phyloP scores from a whole-genome alignment of 2,113 vertebrate species.

The Galemys pyrenaicus region DNA sequence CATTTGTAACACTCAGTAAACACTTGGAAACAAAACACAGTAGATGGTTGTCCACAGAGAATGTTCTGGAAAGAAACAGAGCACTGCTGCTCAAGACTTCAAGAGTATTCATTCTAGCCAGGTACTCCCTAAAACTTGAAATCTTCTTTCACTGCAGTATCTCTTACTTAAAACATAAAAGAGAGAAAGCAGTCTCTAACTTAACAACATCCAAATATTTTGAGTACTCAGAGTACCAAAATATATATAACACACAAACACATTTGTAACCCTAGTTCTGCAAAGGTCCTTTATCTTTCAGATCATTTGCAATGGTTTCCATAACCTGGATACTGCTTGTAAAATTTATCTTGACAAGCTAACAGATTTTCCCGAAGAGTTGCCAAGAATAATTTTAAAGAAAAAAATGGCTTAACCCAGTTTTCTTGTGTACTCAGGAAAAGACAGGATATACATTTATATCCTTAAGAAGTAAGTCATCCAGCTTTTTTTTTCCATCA shows the following conservation, averaged over 20 bases:
- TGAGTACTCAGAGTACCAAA: neutral
- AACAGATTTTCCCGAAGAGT: slow-evolving; percentile 74
- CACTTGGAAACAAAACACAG: neutral
- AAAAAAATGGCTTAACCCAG: slow-evolving; percentile 57
- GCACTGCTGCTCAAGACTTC: neutral
- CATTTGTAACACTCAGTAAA: neutral
- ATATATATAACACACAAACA: slow-evolving; percentile 41
- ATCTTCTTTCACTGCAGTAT: neutral
- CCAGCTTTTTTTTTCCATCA: neutral
- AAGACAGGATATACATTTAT: slow-evolving; percentile 74
- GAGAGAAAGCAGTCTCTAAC: slow-evolving; percentile 26
- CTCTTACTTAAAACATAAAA: slow-evolving; percentile 49
- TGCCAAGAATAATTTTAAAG: slow-evolving; percentile 77
- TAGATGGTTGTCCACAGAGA: neutral
- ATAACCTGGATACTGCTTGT: slow-evolving; percentile 72
- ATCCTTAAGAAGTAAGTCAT: slow-evolving; percentile 53
- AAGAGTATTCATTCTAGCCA: neutral
- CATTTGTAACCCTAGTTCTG: slow-evolving; percentile 53
- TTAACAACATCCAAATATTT: slow-evolving; percentile 53
- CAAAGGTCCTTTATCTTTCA: slow-evolving; percentile 66
- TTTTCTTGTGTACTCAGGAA: slow-evolving; percentile 69
- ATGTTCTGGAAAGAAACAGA: neutral
- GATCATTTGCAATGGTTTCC: slow-evolving; percentile 63
- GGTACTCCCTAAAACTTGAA: neutral
- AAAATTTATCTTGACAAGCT: slow-evolving; percentile 79